Base-by-base conservation (phyloP, 2,888 invertebrate genomes). In the Cosmorhoe ocellata region DNA sequence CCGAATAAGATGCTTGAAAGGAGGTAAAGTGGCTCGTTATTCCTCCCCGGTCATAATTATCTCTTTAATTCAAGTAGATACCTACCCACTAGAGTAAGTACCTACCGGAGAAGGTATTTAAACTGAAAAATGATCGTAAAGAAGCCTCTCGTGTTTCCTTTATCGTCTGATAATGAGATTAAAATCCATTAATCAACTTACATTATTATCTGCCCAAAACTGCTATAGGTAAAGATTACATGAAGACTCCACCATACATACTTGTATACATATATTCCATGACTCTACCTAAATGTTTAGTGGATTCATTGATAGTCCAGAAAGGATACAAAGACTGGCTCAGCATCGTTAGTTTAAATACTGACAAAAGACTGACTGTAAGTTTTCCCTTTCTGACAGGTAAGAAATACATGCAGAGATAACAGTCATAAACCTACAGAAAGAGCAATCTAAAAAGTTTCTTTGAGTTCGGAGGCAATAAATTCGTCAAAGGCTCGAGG, bases 141-240 rank as follows among this genome's bases (percentile, higher is more conserved):
- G 49, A 51, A 63, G 55, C 58, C 54, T 64, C 67, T 67, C 63
- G 55, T 64, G 66, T 68, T 69, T 59, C 70, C 66, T 72, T 76
- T 76, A 76, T 72, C 66, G 56, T 61, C 49, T 45, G 53, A 59
- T 74, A 76, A 79, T 76, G 69, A 73, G 69, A 74, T 77, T 76
- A 71, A 74, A 76, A 73, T 73, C 73, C 69, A 66, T 79, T 76
- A 71, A 57, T 65, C 55, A 59, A 7, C 24, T 24, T 6, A 24
- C 24, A 18, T 18, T 18, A 18, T 18, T 18, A 18, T n/a, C n/a
- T n/a, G n/a, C n/a, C n/a, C n/a, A n/a, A n/a, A n/a, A n/a, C n/a
- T n/a, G n/a, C n/a, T n/a, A n/a, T n/a, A n/a, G n/a, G n/a, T n/a
- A n/a, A n/a, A n/a, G n/a, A n/a, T n/a, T n/a, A n/a, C n/a, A n/a